These are phyloP conservation scores for Phyllostomus discolor DNA, from an alignment of 2,113 vertebrate species.

Conservation along the genomic window DNA sequence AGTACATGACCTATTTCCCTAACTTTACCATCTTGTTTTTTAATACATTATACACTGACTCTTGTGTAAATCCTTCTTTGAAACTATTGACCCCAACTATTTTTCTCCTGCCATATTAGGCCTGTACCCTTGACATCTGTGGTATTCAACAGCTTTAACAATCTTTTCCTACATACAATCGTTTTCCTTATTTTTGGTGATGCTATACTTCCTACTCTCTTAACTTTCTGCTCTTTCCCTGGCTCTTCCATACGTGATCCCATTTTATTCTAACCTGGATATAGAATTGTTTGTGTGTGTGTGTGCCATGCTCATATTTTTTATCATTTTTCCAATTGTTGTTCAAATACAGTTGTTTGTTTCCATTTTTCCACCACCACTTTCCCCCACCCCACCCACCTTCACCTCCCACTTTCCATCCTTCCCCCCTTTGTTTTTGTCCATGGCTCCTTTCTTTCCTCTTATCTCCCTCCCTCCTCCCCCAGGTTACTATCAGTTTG, in stretches of 20 bases:
- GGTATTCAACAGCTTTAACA: background rate
- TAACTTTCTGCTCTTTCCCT: background rate
- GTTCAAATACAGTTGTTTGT: too few relatives aligned
- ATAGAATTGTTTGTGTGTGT: background rate
- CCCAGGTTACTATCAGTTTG: too few relatives aligned
- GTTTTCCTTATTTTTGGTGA: background rate
- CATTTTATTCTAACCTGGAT: background rate
- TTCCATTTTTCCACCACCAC: too few relatives aligned
- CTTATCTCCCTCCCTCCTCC: too few relatives aligned
- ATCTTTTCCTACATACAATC: background rate
- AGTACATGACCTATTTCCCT: background rate
- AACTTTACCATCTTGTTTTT: background rate
- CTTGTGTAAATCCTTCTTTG: background rate
- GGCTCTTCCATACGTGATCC: background rate
- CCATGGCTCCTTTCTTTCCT: too few relatives aligned
- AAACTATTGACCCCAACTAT: background rate
- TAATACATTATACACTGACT: background rate
- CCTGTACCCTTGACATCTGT: background rate
- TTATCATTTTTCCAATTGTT: too few relatives aligned
- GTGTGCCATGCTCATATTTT: too few relatives aligned
- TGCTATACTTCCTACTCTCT: background rate
- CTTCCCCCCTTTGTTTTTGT: too few relatives aligned
- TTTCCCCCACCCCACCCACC: too few relatives aligned
- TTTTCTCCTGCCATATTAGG: background rate
- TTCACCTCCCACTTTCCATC: too few relatives aligned